Conservation (phyloP, 2,888 invertebrate species). For the Petrolisthes manimaculis region DNA sequence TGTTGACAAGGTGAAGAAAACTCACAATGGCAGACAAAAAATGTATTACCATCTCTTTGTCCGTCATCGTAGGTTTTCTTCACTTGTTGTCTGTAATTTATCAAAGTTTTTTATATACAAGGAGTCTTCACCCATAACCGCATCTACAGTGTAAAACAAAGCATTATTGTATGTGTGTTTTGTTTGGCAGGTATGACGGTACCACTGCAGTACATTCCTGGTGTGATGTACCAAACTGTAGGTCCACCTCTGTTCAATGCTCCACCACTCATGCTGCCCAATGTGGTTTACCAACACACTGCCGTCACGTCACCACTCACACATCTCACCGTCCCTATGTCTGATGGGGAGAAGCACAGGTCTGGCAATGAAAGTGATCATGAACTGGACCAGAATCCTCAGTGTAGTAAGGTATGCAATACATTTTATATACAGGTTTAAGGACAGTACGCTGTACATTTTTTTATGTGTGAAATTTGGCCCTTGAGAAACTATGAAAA, state of each 20-base stretch:
- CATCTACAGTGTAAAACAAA: too few species aligned
- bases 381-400: slow-evolving; percentile 30
- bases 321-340: slow-evolving; percentile 60
- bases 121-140: too few species aligned
- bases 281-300: slow-evolving; percentile 71
- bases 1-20: too few species aligned
- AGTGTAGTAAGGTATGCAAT: slow-evolving; percentile 33
- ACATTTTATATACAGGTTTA: background rate
- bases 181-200: slow-evolving; percentile 34
- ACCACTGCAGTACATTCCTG: slow-evolving; percentile 70
- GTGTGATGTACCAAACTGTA: slow-evolving; percentile 76
- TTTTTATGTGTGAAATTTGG: background rate
- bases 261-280: slow-evolving; percentile 76
- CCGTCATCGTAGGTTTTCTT: too few species aligned
- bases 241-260: slow-evolving; percentile 66
- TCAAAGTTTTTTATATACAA: too few species aligned
- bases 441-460: background rate
- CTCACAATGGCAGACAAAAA: too few species aligned
- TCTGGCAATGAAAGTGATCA: slow-evolving; percentile 50
- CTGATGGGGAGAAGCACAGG: slow-evolving; percentile 51
- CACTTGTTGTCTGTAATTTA: too few species aligned
- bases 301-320: slow-evolving; percentile 68
- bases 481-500: background rate
- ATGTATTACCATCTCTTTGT: too few species aligned
- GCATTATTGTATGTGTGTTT: background rate